phyloP scores from a whole-genome alignment of 2,113 vertebrate species.

The Andinoacara biseriatus region DNA sequence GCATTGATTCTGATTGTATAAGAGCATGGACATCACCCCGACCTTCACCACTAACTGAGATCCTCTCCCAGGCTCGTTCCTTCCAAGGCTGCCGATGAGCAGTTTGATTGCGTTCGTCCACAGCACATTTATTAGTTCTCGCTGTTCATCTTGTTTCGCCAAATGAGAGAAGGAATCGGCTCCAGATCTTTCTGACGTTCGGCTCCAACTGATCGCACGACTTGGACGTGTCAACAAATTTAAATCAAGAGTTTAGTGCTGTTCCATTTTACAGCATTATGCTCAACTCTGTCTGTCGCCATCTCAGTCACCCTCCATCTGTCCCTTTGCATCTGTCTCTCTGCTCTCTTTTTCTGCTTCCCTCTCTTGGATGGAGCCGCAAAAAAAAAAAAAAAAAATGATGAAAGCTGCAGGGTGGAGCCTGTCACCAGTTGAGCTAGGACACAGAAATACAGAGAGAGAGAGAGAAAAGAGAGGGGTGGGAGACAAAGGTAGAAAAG shows the following conservation, averaged over 20 bases:
- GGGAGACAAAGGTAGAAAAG: slow-evolving; percentile 48
- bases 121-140: slow-evolving; percentile 22
- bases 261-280: slow-evolving; percentile 61
- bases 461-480: slow-evolving; percentile 14
- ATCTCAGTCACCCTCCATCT: slow-evolving; percentile 67
- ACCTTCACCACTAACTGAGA: slow-evolving; percentile 53
- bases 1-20: slow-evolving; percentile 40
- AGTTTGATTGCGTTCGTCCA: neutral
- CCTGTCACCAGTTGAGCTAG: slow-evolving; percentile 58
- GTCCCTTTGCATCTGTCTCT: slow-evolving; percentile 68
- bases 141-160: neutral
- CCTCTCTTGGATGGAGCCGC: slow-evolving; percentile 55
- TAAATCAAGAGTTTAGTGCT: slow-evolving; percentile 51
- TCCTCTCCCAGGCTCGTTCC: slow-evolving; percentile 23
- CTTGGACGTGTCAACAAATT: slow-evolving; percentile 34
- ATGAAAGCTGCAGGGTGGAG: slow-evolving; percentile 76
- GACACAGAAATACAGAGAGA: slow-evolving; percentile 38
- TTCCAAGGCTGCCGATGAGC: slow-evolving; percentile 5
- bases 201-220: slow-evolving; percentile 25
- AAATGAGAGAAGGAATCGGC: slow-evolving; percentile 14
- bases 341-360: slow-evolving; percentile 41
- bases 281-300: slow-evolving; percentile 56
- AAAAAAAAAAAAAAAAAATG: slow-evolving; percentile 18
- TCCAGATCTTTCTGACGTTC: slow-evolving; percentile 32
- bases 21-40: slow-evolving; percentile 17